These are phyloP conservation scores for Malacoraja senta DNA, from an alignment of 2,797 vertebrate species.

Conservation along the genomic window DNA sequence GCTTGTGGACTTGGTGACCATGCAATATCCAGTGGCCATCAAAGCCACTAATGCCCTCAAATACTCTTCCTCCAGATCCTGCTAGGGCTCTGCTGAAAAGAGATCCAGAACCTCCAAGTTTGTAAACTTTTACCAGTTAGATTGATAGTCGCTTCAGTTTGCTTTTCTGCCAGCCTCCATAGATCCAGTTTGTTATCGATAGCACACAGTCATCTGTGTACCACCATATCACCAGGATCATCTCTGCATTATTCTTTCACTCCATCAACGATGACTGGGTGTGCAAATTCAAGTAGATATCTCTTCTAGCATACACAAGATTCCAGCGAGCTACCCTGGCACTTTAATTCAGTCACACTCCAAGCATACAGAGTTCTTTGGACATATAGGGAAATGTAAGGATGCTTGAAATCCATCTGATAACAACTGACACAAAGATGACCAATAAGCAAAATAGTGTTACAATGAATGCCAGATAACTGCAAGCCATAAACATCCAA, in stretches of 20 bases:
- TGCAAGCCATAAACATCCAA: neutral
- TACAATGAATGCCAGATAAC: neutral
- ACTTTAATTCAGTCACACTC: neutral
- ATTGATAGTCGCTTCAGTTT: neutral
- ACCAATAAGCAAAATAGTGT: neutral
- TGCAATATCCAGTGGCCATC: neutral
- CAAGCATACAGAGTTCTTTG: neutral
- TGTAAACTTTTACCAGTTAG: neutral
- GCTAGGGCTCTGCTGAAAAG: neutral
- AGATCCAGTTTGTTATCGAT: neutral
- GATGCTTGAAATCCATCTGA: too few relatives aligned
- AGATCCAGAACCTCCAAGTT: neutral
- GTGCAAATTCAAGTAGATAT: neutral
- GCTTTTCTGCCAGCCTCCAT: neutral
- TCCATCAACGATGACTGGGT: neutral
- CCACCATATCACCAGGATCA: neutral
- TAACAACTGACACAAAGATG: neutral
- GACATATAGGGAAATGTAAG: neutral
- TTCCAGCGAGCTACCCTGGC: neutral
- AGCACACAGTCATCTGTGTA: neutral
- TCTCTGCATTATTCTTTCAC: neutral
- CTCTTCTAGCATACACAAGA: too few relatives aligned
- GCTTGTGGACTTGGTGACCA: neutral
- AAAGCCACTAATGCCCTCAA: neutral
- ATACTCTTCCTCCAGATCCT: neutral